phyloP scores from a whole-genome alignment of 2,888 invertebrate species.

The Spisula subtruncata region DNA sequence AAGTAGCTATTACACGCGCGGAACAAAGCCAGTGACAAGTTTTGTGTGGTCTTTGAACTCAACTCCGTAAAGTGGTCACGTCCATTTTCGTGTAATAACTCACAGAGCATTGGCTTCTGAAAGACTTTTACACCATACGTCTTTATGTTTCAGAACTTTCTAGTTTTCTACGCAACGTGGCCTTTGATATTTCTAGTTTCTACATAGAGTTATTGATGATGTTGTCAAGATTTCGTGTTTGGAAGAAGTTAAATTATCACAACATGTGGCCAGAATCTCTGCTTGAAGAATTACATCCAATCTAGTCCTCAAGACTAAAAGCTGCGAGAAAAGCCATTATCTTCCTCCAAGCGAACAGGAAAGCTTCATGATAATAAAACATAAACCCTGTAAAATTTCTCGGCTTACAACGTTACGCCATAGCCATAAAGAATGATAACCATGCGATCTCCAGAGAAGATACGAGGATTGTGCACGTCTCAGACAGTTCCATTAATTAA shows the following conservation, averaged over 20 bases:
- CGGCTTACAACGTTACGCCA: constrained; percentile 57
- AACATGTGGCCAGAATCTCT: constrained; percentile 46
- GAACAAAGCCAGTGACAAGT: not conserved
- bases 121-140: constrained; percentile 3
- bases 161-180: not conserved
- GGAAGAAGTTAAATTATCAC: constrained; percentile 44
- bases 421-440: constrained; percentile 54
- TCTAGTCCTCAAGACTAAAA: constrained; percentile 43
- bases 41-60: not conserved
- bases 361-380: constrained; percentile 51
- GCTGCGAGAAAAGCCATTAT: constrained; percentile 50
- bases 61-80: not conserved
- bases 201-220: constrained; percentile 42
- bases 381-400: constrained; percentile 56
- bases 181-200: constrained; percentile 23
- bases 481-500: constrained; percentile 57
- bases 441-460: constrained; percentile 44
- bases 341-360: constrained; percentile 35
- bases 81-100: not conserved
- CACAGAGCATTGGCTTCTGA: not conserved
- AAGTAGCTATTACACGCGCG: not conserved
- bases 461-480: constrained; percentile 53
- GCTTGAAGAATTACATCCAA: constrained; percentile 45
- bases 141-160: too few relatives aligned
- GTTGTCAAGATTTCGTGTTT: constrained; percentile 39